Evolutionary conservation across 2,888 invertebrate genomes (phyloP), one percentile per base, ranked within the genome.

Genomic region (Dione vanillae): DNA sequence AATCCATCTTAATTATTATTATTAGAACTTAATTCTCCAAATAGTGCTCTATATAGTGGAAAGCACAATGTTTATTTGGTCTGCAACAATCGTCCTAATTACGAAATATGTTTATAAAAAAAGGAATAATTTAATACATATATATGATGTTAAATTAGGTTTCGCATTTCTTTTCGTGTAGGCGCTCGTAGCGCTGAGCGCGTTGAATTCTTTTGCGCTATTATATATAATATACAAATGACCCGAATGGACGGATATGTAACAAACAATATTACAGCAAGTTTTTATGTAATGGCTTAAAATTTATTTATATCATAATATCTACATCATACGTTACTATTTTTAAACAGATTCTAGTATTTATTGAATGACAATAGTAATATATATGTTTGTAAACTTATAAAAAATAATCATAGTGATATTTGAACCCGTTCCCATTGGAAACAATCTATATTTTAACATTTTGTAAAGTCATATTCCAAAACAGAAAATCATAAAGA

Each of bases 151-250:
- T 52, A n/a, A 20, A 20, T 11, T 12, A 10, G 3, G 41, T n/a
- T n/a, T 51, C 14, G n/a, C 10, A 70, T 45, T 14, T 20, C 11
- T 45, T n/a, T 45, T 45, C 20, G 43, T 45, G 43, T 61, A 61
- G 59, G 43, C 43, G 27, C 27, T 61, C 59, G 59, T 61, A 61
- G 59, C 43, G 51, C 58, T 35, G 52, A 41, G 69, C 86, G 85
- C 91, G 91, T 90, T 90, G 86, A 90, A 80, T 80, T 91, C 90
- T 88, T 89, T 89, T 85, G 71, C 78, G 79, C 12, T 67, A 68
- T 72, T 69, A 62, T 37, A 40, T 20, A 35, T 35, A 69, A 56
- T 45, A 43, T 47, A 35, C 16, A 37, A 37, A 37, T 56, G 37
- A 37, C 10, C 54, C 37, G 11, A 16, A 37, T 56, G n/a, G 9